Evolutionary conservation across 2,113 vertebrate species (phyloP).

Genomic region (Nothocercus nigrocapillus): DNA sequence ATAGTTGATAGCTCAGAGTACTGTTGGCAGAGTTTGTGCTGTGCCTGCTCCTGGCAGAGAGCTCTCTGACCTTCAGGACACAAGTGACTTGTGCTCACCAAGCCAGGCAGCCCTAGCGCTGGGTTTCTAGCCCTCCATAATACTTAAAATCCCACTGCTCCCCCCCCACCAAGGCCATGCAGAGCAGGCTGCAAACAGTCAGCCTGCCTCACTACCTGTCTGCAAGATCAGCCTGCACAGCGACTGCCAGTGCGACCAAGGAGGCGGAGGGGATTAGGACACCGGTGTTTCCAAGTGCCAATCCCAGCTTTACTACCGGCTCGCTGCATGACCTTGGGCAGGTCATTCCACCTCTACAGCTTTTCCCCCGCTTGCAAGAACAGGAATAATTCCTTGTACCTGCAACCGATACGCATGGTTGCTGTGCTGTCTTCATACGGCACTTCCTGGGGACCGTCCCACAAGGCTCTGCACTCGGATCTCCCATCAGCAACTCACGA

Average conservation of each 20-base stretch:
- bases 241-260: accelerated
- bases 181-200: not conserved
- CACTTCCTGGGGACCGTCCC: not conserved
- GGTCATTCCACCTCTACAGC: slow-evolving; percentile 18
- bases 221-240: not conserved
- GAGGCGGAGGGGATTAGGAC: not conserved
- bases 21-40: not conserved
- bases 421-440: too few relatives aligned
- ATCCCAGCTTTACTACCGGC: not conserved
- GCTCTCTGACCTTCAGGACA: slow-evolving; percentile 48
- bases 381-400: accelerated
- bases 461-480: accelerated
- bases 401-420: not conserved
- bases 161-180: accelerated
- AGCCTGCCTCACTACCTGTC: not conserved
- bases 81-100: not conserved
- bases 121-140: not conserved
- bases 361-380: not conserved
- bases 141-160: accelerated
- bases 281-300: not conserved
- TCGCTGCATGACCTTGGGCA: slow-evolving; percentile 32
- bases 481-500: accelerated
- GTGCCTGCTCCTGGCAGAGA: slow-evolving; percentile 17
- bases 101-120: not conserved
- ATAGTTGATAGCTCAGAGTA: not conserved